phyloP scores from a whole-genome alignment of 2,888 invertebrate species.

The Ephialtes manifestator region DNA sequence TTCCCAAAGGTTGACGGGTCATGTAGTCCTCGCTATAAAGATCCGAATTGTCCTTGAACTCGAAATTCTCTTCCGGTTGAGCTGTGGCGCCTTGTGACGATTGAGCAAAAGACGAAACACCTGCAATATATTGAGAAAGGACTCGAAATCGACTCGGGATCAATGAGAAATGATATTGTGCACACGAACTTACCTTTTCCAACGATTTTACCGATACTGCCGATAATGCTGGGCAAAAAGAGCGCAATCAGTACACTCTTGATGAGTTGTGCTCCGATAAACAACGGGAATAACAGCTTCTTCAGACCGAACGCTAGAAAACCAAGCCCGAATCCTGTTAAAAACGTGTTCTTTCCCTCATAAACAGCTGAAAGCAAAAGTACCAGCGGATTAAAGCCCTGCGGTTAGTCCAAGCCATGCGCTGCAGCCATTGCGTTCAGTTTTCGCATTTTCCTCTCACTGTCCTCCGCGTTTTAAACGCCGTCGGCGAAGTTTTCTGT shows the following conservation, averaged over 20 bases:
- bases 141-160: slow-evolving; percentile 28
- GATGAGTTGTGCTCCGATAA: slow-evolving; percentile 93
- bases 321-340: slow-evolving; percentile 89
- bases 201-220: slow-evolving; percentile 93
- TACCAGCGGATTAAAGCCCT: slow-evolving; percentile 81
- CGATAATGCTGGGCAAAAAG: slow-evolving; percentile 94
- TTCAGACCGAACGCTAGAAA: slow-evolving; percentile 93
- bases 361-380: slow-evolving; percentile 85
- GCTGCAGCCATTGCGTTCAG: slow-evolving; percentile 49
- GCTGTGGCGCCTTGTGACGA: slow-evolving; percentile 82
- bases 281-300: slow-evolving; percentile 93
- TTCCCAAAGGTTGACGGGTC: slow-evolving; percentile 85
- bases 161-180: neutral
- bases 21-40: slow-evolving; percentile 86
- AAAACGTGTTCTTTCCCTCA: slow-evolving; percentile 88
- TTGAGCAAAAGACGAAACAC: slow-evolving; percentile 86
- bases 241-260: slow-evolving; percentile 94
- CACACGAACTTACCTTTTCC: slow-evolving; percentile 90
- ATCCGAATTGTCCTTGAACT: slow-evolving; percentile 91
- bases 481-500: slow-evolving; percentile 54
- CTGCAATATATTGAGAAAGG: slow-evolving; percentile 73
- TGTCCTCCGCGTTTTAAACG: slow-evolving; percentile 29
- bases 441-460: slow-evolving; percentile 33
- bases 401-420: slow-evolving; percentile 84
- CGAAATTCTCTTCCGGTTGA: slow-evolving; percentile 89